A percentile compares a stretch with the other conserved stretches of the same genome.
Evolutionary conservation across 2,113 vertebrate species (phyloP).

Genomic region (Dasyornis broadbenti): DNA sequence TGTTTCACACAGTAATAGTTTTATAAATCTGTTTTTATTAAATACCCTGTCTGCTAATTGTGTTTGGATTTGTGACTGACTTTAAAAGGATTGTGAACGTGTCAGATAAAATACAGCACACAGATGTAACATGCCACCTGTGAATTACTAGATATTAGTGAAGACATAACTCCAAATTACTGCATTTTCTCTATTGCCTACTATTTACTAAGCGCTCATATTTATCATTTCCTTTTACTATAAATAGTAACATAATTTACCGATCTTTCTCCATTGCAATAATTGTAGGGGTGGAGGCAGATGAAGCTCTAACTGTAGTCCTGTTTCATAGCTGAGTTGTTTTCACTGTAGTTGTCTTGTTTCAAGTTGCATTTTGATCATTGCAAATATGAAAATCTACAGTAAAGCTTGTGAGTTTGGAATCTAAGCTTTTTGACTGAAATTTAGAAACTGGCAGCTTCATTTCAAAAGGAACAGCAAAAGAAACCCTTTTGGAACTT

Average conservation of each 20-base stretch:
- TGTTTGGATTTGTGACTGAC: constrained; percentile 41
- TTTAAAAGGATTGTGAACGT: constrained; percentile 36
- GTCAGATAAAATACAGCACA: constrained; percentile 35
- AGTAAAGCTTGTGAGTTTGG: neutral
- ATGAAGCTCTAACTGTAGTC: neutral
- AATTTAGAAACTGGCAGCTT: neutral
- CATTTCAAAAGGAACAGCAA: neutral
- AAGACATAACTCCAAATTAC: constrained; percentile 45
- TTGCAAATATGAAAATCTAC: neutral
- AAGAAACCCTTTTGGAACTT: neutral
- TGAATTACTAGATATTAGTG: constrained; percentile 46
- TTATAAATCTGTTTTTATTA: constrained; percentile 37
- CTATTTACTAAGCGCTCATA: neutral
- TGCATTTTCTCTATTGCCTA: constrained; percentile 9
- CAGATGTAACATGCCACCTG: constrained; percentile 26
- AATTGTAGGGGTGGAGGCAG: neutral
- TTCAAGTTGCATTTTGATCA: neutral
- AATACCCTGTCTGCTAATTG: constrained; percentile 35
- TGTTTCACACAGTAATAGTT: constrained; percentile 2
- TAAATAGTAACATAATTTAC: constrained; percentile 18
- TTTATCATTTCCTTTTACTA: constrained; percentile 25
- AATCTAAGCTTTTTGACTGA: neutral
- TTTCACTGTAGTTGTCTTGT: neutral
- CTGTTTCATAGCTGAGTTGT: neutral
- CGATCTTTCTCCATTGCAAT: neutral